Base-by-base conservation (phyloP, 1,140 invertebrate genomes). In the Cherax quadricarinatus region DNA sequence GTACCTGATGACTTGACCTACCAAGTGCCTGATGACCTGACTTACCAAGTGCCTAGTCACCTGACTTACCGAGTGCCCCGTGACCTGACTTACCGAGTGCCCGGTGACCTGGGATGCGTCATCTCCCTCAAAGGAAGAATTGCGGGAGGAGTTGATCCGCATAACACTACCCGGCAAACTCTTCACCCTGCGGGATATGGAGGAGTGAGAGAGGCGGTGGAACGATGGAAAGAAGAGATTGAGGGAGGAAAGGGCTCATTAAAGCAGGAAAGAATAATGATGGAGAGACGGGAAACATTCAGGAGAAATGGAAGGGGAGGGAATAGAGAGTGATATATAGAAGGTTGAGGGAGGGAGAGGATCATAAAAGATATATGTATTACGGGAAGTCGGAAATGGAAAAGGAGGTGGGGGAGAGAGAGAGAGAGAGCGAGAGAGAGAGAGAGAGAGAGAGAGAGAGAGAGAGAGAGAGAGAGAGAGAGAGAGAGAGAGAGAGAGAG, bases 151-250 rank as follows among this genome's bases (percentile, higher is more conserved):
- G 88, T 92, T 93, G 83, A 93, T 90, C 18, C 91, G 62, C 78
- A 88, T 91, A 4, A 92, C 91, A 78, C 91, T 92, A 6, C 93
- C 91, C 0, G 93, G 93, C 12, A 93, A 53, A 48, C 93, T 93
- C 60, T 92, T 93, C 49, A 93, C 87, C 49, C 87, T 88, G 82
- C 6, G 48, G 87, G 70, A 70, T 82, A 60, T 14, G 14, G n/a
- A 21, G 51, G 62, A 66, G 62, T 18, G 62, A 66, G 62, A 21
- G 62, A 66, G 62, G 9, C 9, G 62, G 18, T n/a, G n/a, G n/a
- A n/a, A n/a, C n/a, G n/a, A n/a, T n/a, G n/a, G n/a, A n/a, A n/a
- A n/a, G n/a, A n/a, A n/a, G 62, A 21, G 62, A 21, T 12, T 0
- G 62, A 66, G 62, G 5, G 62, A 66, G 62, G 4, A 16, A 66